Percentiles rank a stretch among this genome's conserved stretches.
These are phyloP conservation scores for Cranoglanis bouderius DNA, from an alignment of 2,113 vertebrate genomes.

Conservation along the genomic window DNA sequence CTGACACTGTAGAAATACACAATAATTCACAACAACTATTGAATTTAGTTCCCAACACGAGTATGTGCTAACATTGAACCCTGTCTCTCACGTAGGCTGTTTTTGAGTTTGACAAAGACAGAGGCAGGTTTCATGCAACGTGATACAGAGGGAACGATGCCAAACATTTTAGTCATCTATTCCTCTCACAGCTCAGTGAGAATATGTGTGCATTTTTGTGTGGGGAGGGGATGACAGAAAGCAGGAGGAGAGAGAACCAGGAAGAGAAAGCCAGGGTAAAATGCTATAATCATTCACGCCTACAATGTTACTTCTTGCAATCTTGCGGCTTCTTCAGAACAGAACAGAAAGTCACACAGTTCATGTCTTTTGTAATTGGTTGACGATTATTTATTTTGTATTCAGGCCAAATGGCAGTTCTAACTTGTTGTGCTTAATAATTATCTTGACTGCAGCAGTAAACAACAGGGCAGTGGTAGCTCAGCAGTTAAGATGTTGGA, in stretches of 20 bases:
- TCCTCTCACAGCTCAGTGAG: slow-evolving; percentile 8
- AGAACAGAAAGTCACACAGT: background rate
- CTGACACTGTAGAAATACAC: background rate
- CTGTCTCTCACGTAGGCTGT: background rate
- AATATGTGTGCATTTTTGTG: background rate
- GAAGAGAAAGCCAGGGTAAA: background rate
- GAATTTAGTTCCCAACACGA: background rate
- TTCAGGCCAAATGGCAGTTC: background rate
- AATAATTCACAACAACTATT: background rate
- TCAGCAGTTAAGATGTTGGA: too few relatives aligned
- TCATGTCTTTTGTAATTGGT: background rate
- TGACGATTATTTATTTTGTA: background rate
- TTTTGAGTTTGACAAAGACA: background rate
- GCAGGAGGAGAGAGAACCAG: background rate
- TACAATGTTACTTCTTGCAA: background rate
- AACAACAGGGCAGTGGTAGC: background rate
- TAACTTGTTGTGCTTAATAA: background rate
- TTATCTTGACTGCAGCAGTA: background rate
- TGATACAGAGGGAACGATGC: background rate
- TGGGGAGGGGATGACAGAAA: background rate
- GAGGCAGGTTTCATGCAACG: background rate
- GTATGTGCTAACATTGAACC: background rate
- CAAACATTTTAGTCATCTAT: slow-evolving; percentile 7
- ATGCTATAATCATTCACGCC: background rate
- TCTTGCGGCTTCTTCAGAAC: background rate